These are phyloP conservation scores for Matsumyia berberina DNA, from an alignment of 2,888 invertebrate species.

Conservation along the genomic window DNA sequence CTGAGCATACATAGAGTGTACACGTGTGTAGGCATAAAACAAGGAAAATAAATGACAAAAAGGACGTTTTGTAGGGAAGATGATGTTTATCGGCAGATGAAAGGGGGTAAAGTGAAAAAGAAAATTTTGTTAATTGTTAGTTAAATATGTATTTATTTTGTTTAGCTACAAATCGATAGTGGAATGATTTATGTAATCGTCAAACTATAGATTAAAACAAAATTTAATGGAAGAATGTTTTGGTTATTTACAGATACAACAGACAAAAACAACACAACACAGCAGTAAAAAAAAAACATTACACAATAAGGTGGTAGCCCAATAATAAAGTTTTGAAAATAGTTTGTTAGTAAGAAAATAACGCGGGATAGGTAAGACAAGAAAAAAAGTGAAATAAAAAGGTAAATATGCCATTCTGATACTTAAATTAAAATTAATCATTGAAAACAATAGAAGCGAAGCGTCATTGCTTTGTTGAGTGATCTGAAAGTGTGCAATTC, in stretches of 20 bases:
- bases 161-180: conserved; percentile 76
- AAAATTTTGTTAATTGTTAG: conserved; percentile 62
- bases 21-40: conserved; percentile 24
- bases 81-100: conserved; percentile 42
- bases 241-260: conserved; percentile 55
- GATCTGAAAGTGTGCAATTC: background rate
- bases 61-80: conserved; percentile 37
- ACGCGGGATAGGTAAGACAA: conserved; percentile 76
- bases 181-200: conserved; percentile 76
- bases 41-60: conserved; percentile 58
- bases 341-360: conserved; percentile 73
- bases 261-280: conserved; percentile 53
- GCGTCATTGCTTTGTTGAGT: conserved; percentile 45
- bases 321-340: conserved; percentile 55
- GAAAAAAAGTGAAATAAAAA: conserved; percentile 77
- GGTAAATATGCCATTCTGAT: conserved; percentile 74
- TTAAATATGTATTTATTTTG: conserved; percentile 61
- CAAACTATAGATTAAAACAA: conserved; percentile 66
- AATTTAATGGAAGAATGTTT: conserved; percentile 21
- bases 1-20: conserved; percentile 79
- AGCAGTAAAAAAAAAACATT: conserved; percentile 59
- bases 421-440: conserved; percentile 67
- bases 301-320: conserved; percentile 58
- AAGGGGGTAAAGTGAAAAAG: conserved; percentile 52
- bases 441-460: conserved; percentile 44